Base-by-base conservation (phyloP, 1,140 invertebrate species). In the Proctacanthus coquilletti region DNA sequence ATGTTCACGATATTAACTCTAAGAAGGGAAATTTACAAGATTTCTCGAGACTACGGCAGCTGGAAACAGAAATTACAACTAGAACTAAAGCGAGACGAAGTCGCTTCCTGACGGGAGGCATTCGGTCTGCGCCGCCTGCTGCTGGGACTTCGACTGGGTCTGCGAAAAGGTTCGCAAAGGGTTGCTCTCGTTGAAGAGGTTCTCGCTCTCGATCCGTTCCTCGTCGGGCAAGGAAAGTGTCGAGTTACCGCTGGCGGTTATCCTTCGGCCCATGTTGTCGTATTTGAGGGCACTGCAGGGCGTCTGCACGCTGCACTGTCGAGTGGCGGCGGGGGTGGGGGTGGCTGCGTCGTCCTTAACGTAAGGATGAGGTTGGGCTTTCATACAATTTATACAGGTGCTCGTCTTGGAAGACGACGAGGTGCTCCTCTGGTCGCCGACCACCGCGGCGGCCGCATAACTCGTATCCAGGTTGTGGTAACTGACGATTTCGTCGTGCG, bases 201-300 rank as follows among this genome's bases (percentile, higher is more conserved):
- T 58, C 23, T 59, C 56, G 20, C 47, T 52, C 37, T 57, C 56
- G 27, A 47, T 41, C 4, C 44, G 38, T 30, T 54, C 50, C 31
- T 56, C 69, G 48, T 81, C 80, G 20, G 77, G 79, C 41, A 88
- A 57, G 11, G 83, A 85, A 43, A 85, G 72, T 2, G 77, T 83
- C 9, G 84, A 88, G 48, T 72, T 75, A 20, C 84, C 85, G 44
- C 80, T 82, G 2, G 83, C 84, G 5, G 85, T 89, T 9, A 87
- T 81, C 46, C 85, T 68, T 18, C 82, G 80, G 1, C 86, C 86
- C 76, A 91, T 83, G 52, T 87, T 87, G 57, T 91, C 86, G 56
- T 89, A 89, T 21, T 76, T 71, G 13, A 75, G 71, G 5, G 61
- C 56, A 18, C 44, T 44, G 38, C 60, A 63, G 34, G 59, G 62